Percentiles rank a stretch among this genome's conserved stretches.
These are phyloP conservation scores for Paralinhomoeus sp. DNA, from an alignment of 2,888 invertebrate species.

Conservation along the genomic window DNA sequence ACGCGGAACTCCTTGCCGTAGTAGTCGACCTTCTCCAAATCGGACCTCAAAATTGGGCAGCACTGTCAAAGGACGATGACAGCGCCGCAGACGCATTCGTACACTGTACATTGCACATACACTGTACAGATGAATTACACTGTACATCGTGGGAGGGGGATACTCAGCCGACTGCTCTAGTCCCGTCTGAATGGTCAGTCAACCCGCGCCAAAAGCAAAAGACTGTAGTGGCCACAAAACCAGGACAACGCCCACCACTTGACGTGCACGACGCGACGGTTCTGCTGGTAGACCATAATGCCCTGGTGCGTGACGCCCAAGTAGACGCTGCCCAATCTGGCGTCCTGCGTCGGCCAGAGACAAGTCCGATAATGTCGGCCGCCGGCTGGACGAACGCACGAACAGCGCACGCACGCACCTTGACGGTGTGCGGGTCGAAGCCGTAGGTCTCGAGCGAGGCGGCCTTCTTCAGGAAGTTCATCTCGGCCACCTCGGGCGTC, in stretches of 20 bases:
- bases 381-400: too few species aligned
- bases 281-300: slow-evolving; percentile 77
- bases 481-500: slow-evolving; percentile 62
- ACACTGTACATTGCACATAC: too few species aligned
- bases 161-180: too few species aligned
- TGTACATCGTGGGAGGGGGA: too few species aligned
- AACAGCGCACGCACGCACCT: slow-evolving; percentile 37
- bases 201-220: too few species aligned
- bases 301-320: slow-evolving; percentile 84
- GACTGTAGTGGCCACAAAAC: slow-evolving; percentile 9
- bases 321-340: slow-evolving; percentile 58
- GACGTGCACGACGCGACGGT: slow-evolving; percentile 73
- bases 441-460: slow-evolving; percentile 83
- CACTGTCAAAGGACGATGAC: too few species aligned
- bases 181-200: too few species aligned
- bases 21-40: slow-evolving; percentile 83
- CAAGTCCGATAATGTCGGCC: background rate
- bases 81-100: too few species aligned
- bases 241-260: slow-evolving; percentile 43
- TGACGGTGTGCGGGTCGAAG: slow-evolving; percentile 89
- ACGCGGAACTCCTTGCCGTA: slow-evolving; percentile 94
- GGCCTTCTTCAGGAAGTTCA: slow-evolving; percentile 67
- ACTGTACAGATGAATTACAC: too few species aligned
- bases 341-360: too few species aligned
- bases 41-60: too few species aligned